Conservation (phyloP, 2,888 invertebrate genomes). For the Zelleria hepariella region DNA sequence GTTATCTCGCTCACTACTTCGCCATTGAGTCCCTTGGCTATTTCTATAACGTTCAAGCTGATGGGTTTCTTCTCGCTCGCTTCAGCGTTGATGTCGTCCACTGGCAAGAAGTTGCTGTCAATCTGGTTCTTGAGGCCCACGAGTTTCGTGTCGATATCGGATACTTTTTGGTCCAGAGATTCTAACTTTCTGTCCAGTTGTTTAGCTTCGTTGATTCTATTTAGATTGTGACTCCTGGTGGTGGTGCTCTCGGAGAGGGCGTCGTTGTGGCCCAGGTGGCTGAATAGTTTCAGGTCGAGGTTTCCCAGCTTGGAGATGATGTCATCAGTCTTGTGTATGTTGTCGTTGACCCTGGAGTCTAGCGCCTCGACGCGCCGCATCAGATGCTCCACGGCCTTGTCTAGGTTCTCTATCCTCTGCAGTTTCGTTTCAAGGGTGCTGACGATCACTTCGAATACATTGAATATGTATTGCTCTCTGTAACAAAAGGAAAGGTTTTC, state of each 20-base stretch:
- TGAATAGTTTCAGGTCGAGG: slow-evolving; percentile 82
- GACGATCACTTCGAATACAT: slow-evolving; percentile 91
- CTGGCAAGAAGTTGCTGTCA: slow-evolving; percentile 84
- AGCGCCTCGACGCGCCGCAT: slow-evolving; percentile 88
- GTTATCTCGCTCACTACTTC: slow-evolving; percentile 86
- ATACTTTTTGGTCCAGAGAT: slow-evolving; percentile 85
- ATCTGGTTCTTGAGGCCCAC: slow-evolving; percentile 85
- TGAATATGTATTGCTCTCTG: slow-evolving; percentile 91
- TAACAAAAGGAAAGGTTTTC: slow-evolving; percentile 44
- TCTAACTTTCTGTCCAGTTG: slow-evolving; percentile 77
- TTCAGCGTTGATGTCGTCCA: slow-evolving; percentile 88
- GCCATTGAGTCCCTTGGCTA: slow-evolving; percentile 85
- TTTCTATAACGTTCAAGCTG: slow-evolving; percentile 86
- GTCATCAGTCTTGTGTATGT: slow-evolving; percentile 87
- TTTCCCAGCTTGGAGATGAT: slow-evolving; percentile 83
- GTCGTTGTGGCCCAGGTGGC: slow-evolving; percentile 55
- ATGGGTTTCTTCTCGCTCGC: slow-evolving; percentile 90
- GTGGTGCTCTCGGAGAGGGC: slow-evolving; percentile 45
- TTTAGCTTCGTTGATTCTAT: slow-evolving; percentile 8
- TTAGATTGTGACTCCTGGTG: slow-evolving; percentile 15
- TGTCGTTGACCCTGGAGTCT: slow-evolving; percentile 85
- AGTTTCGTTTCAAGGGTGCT: slow-evolving; percentile 90
- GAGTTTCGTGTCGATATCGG: slow-evolving; percentile 84
- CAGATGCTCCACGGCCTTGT: slow-evolving; percentile 88
- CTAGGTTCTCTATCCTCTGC: slow-evolving; percentile 88